Evolutionary conservation across 2,113 vertebrate species (phyloP).

Genomic region (Rhineura floridana): DNA sequence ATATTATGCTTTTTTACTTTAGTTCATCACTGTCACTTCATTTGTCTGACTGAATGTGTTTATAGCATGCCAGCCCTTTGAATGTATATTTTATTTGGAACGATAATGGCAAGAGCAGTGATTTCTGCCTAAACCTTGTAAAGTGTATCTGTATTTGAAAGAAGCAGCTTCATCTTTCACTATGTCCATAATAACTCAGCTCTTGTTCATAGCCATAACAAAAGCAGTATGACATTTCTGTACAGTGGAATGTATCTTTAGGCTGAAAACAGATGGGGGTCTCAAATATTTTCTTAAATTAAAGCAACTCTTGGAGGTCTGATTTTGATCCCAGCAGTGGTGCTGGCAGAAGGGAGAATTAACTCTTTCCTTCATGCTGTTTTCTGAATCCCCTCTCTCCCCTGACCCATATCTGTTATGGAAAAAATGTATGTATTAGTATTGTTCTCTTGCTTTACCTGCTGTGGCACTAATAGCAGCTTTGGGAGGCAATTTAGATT

Average conservation of each 20-base stretch:
- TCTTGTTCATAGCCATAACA: neutral
- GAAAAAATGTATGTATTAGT: neutral
- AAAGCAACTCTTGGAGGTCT: neutral
- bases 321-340: neutral
- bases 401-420: neutral
- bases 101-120: neutral
- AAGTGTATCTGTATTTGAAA: neutral
- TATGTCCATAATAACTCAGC: neutral
- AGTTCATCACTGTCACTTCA: neutral
- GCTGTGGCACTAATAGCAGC: neutral
- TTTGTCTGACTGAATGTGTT: neutral
- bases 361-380: neutral
- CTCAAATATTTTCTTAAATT: neutral
- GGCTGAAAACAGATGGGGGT: neutral
- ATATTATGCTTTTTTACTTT: neutral
- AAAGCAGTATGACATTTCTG: neutral
- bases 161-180: neutral
- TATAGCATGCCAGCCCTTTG: neutral
- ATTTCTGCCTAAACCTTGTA: constrained; percentile 6
- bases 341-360: neutral
- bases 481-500: neutral
- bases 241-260: neutral
- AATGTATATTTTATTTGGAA: neutral
- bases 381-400: neutral
- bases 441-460: neutral